Base-by-base conservation (phyloP, 2,888 invertebrate genomes). In the Exephanes ischioxanthus region DNA sequence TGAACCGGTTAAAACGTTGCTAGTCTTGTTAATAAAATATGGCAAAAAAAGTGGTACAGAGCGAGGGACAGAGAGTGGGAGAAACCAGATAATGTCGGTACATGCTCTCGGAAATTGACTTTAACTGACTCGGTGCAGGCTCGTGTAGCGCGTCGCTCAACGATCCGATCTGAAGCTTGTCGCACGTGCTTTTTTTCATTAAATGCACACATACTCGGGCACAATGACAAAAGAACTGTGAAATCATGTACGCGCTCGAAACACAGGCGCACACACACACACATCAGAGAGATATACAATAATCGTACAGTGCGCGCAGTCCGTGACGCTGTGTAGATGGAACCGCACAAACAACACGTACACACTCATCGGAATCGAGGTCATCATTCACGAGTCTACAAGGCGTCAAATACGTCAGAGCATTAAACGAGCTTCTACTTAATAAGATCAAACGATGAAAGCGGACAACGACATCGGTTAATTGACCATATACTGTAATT, bases 361-460 rank as follows among this genome's bases (percentile, higher is more conserved):
- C 77, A 67, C 73, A 81, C 78, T 81, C 81, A 79, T 85, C 85
- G 75, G 78, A 85, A 85, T 85, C 85, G 85, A 85, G 85, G 85
- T 81, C 85, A 81, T 78, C 78, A 82, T 85, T 85, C 85, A 82
- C 81, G 16, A 85, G 85, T 78, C 85, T 79, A 85, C 78, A 78
- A 79, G 85, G 85, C 85, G 85, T 85, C 81, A 85, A 85, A 81
- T 78, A 81, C 85, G 85, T 85, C 81, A 85, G 81, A 81, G 81
- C 78, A 81, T 85, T 82, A 58, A 84, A 85, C 85, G 53, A 85
- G 81, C 85, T 63, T 73, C 78, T 79, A 81, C 78, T 85, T 85
- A 78, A 75, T 66, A 75, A 81, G 85, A 85, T 85, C 85, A 85
- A 85, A 85, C 45, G 85, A 85, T 85, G 85, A 81, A 82, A 85